These are phyloP conservation scores for Apogon hyalosoma DNA, from an alignment of 2,797 vertebrate genomes.

Conservation along the genomic window DNA sequence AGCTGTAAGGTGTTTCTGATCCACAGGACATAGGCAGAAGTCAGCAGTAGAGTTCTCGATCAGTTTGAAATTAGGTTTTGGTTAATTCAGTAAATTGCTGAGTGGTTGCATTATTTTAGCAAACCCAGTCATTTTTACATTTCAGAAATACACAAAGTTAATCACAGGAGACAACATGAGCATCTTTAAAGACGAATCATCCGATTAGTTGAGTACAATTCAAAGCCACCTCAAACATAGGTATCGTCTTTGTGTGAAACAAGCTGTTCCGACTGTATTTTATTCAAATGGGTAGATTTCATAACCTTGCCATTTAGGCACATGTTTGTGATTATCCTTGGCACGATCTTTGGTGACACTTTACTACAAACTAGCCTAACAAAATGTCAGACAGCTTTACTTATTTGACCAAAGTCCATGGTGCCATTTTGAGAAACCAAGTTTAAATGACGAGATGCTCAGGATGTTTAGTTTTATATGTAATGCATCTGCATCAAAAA, in stretches of 20 bases:
- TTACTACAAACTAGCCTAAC: constrained; percentile 12
- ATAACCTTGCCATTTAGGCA: neutral
- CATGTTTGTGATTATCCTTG: neutral
- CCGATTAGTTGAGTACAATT: too few species aligned
- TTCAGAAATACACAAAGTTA: neutral
- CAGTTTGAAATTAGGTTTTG: neutral
- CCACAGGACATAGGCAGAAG: neutral
- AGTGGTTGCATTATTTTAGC: neutral
- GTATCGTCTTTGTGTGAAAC: neutral
- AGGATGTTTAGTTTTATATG: constrained; percentile 9
- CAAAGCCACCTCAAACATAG: too few species aligned
- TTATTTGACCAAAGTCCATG: neutral
- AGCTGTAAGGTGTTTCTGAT: neutral
- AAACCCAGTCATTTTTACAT: neutral
- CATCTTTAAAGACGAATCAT: too few species aligned
- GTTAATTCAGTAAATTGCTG: neutral
- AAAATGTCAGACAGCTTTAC: neutral
- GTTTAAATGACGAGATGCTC: neutral
- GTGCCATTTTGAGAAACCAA: neutral
- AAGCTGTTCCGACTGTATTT: neutral
- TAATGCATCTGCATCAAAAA: too few species aligned
- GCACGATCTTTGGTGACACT: constrained; percentile 1
- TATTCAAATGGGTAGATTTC: neutral
- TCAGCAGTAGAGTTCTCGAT: too few species aligned
- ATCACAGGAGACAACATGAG: neutral